Percentiles rank a stretch among this genome's conserved stretches.
Conservation (phyloP, 2,888 invertebrate species). For the Zaprionus bogoriensis region DNA sequence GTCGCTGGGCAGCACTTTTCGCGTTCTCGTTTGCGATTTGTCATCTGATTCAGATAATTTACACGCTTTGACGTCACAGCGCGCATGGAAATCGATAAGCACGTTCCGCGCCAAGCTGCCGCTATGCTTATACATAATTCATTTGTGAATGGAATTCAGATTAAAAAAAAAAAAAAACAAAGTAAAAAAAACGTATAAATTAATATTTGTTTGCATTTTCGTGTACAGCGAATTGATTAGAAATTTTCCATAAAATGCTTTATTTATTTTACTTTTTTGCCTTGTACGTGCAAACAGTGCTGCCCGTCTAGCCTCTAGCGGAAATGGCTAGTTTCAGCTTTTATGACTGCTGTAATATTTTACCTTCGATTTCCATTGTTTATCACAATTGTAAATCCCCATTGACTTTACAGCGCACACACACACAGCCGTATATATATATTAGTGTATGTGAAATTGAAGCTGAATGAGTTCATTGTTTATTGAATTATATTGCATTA, state of each 20-base stretch:
- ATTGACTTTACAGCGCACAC: neutral
- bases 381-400: neutral
- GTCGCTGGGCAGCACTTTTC: constrained; percentile 10
- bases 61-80: constrained; percentile 26
- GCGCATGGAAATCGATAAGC: constrained; percentile 18
- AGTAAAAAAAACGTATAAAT: neutral
- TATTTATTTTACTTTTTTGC: neutral
- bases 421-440: neutral
- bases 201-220: neutral
- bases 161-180: neutral
- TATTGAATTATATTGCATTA: constrained; percentile 14
- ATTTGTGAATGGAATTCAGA: neutral
- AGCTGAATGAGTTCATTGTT: constrained; percentile 7
- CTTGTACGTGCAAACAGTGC: neutral
- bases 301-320: neutral
- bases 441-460: neutral
- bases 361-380: neutral
- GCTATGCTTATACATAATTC: neutral
- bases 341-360: neutral
- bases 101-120: neutral
- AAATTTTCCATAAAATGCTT: constrained; percentile 21
- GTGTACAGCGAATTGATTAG: constrained; percentile 11
- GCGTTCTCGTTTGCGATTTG: constrained; percentile 2
- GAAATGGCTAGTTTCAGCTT: neutral
- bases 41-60: constrained; percentile 17